Conservation (phyloP, 2,888 invertebrate species). For the Aspidiotus rigidus region DNA sequence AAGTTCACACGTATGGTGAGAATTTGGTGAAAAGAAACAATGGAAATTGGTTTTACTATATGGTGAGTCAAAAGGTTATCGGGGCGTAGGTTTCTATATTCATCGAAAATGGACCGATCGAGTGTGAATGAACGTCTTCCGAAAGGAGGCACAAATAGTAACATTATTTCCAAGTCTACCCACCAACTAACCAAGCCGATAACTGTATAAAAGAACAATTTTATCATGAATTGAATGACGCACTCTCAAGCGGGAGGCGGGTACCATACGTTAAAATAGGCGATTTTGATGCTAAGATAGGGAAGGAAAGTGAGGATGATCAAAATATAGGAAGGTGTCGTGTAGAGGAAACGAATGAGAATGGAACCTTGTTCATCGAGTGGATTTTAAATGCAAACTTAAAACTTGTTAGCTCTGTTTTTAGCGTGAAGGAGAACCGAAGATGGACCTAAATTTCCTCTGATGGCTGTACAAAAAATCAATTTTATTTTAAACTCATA, state of each 20-base stretch:
- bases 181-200: neutral
- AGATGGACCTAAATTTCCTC: neutral
- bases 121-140: neutral
- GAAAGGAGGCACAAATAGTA: neutral
- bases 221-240: neutral
- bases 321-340: neutral
- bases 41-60: slow-evolving; percentile 3
- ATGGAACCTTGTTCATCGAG: neutral
- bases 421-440: neutral
- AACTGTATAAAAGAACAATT: neutral
- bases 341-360: neutral
- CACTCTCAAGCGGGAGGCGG: neutral
- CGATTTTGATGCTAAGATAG: neutral
- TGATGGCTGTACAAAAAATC: neutral
- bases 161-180: neutral
- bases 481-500: neutral
- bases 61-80: neutral
- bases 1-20: neutral
- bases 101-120: neutral
- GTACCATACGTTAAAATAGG: neutral
- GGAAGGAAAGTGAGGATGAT: neutral
- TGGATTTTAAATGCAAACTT: neutral
- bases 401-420: neutral
- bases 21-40: slow-evolving; percentile 3
- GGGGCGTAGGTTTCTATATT: slow-evolving; percentile 6